Evolutionary conservation across 2,797 vertebrate species (phyloP).

Genomic region (Novumbra hubbsi): DNA sequence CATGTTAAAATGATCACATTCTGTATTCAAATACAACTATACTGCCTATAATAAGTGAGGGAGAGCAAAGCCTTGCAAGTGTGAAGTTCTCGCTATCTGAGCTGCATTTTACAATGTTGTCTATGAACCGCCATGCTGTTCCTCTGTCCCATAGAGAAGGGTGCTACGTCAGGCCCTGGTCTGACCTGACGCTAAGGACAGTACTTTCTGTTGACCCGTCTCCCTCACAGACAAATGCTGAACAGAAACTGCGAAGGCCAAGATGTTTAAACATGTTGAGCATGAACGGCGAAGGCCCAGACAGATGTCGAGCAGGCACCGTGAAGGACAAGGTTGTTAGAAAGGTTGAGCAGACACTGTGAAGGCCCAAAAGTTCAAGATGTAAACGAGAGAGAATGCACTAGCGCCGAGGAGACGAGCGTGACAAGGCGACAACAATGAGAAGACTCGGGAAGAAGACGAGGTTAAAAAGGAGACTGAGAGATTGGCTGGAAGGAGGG

Average conservation of each 20-base stretch:
- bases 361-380: conserved; percentile 25
- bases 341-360: no score
- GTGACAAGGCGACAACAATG: conserved; percentile 1
- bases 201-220: not conserved
- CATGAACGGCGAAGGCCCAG: no score
- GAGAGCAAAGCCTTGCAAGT: not conserved
- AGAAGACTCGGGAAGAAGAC: conserved; percentile 1
- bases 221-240: not conserved
- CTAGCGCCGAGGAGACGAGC: not conserved
- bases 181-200: not conserved
- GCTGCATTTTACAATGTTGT: not conserved
- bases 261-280: conserved; percentile 25
- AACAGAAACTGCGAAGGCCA: conserved; percentile 40
- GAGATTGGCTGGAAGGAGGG: not conserved
- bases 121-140: not conserved
- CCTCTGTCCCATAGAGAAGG: not conserved
- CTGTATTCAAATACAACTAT: not conserved
- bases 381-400: conserved; percentile 27
- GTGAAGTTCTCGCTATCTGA: not conserved
- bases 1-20: not conserved
- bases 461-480: not conserved
- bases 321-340: no score
- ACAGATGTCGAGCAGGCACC: no score
- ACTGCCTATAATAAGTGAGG: not conserved
- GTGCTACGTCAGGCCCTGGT: not conserved